Conservation (phyloP, 2,113 vertebrate genomes). For the Ochotona curzoniae region DNA sequence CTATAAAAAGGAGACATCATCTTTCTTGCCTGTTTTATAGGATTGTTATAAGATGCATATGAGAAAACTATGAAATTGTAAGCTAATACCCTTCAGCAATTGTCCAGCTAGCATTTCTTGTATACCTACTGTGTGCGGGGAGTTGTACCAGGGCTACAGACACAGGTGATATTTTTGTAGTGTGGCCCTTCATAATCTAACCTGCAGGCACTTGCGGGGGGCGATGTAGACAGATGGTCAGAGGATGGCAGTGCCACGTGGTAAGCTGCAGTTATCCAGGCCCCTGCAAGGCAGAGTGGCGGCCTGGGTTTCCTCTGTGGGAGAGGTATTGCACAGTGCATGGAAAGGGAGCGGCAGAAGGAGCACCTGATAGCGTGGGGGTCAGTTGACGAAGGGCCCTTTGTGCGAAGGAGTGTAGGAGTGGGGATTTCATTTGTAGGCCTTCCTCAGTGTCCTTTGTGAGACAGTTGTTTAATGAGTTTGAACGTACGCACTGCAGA, state of each 20-base stretch:
- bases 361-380: not conserved
- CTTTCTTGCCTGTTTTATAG: not conserved
- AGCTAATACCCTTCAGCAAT: not conserved
- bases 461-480: not conserved
- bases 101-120: not conserved
- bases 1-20: not conserved
- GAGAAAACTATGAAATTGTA: constrained; percentile 14
- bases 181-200: not conserved
- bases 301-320: not conserved
- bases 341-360: not conserved
- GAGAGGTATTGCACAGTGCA: not conserved
- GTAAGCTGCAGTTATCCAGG: not conserved
- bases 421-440: constrained; percentile 6
- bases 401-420: not conserved
- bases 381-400: not conserved
- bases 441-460: not conserved
- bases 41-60: not conserved
- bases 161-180: not conserved
- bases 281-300: not conserved
- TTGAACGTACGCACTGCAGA: not conserved
- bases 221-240: not conserved
- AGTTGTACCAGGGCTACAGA: not conserved
- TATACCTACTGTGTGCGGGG: not conserved
- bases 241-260: not conserved
- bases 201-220: not conserved